Conservation (phyloP, 2,113 vertebrate genomes). For the Hiodon alosoides region DNA sequence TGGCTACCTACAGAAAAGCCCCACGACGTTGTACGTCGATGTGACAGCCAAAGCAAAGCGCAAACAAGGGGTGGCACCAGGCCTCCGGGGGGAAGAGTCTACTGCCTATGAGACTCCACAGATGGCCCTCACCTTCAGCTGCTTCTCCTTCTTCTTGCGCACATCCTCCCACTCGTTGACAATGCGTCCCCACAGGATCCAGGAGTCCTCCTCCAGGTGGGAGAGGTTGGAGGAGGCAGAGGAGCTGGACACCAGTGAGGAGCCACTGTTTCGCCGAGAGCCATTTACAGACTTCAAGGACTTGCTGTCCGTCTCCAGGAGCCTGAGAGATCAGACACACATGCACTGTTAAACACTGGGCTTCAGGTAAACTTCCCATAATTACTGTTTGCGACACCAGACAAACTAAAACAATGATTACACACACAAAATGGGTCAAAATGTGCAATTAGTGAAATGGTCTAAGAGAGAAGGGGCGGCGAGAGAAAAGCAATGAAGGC, state of each 20-base stretch:
- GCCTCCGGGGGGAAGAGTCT: no score
- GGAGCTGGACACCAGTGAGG: constrained; percentile 95
- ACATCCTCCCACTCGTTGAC: constrained; percentile 98
- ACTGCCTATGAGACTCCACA: no score
- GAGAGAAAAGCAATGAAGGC: no score
- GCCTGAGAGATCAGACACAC: constrained; percentile 54
- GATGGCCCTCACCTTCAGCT: constrained; percentile 77
- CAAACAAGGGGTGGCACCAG: neutral
- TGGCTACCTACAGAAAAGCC: no score
- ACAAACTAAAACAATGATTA: no score
- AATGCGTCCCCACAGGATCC: constrained; percentile 94
- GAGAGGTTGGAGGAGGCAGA: constrained; percentile 97
- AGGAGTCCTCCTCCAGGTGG: constrained; percentile 93
- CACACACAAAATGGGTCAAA: no score
- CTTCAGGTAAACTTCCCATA: no score
- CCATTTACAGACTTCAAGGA: constrained; percentile 92
- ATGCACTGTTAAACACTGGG: no score
- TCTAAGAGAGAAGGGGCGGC: no score
- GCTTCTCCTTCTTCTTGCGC: constrained; percentile 95
- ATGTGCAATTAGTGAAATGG: no score
- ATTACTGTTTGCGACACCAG: no score
- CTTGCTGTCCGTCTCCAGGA: constrained; percentile 94
- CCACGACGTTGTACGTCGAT: no score
- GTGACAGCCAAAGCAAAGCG: neutral
- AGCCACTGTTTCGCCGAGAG: constrained; percentile 91